phyloP scores from a whole-genome alignment of 2,113 vertebrate species.

The Herpetotheres cachinnans region DNA sequence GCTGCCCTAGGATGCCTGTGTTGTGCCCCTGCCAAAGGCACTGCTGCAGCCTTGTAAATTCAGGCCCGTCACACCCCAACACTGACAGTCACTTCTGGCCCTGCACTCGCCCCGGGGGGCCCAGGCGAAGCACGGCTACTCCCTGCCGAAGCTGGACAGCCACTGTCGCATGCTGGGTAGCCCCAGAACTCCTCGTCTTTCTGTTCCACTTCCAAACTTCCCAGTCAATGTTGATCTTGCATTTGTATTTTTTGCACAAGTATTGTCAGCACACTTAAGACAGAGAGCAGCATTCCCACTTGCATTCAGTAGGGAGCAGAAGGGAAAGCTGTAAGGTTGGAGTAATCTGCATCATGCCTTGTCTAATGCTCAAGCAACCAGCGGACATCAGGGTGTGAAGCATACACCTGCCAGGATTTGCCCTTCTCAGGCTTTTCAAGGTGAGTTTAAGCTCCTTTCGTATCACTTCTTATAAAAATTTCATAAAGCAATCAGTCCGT shows the following conservation, averaged over 20 bases:
- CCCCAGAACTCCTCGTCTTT: neutral
- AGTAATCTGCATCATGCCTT: neutral
- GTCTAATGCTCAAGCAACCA: neutral
- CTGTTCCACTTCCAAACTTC: neutral
- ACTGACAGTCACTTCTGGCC: neutral
- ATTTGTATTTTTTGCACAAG: too few relatives aligned
- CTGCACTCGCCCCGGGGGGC: rapidly evolving
- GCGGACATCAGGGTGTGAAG: neutral
- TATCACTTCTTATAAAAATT: neutral
- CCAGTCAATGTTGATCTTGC: neutral
- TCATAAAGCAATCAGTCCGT: neutral
- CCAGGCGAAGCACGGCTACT: neutral
- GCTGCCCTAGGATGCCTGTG: neutral
- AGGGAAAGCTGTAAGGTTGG: neutral
- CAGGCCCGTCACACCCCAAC: too few relatives aligned
- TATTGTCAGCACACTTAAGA: neutral
- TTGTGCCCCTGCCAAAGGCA: neutral
- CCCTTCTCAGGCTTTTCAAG: neutral
- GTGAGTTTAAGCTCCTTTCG: neutral
- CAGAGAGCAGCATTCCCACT: too few relatives aligned
- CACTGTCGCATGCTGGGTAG: neutral
- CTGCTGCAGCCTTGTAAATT: neutral
- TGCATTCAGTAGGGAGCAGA: neutral
- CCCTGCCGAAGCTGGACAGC: neutral
- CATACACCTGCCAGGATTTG: neutral